Evolutionary conservation across 2,797 vertebrate genomes (phyloP), one percentile per base, ranked within the genome.

Genomic region (Cryptoprocta ferox): DNA sequence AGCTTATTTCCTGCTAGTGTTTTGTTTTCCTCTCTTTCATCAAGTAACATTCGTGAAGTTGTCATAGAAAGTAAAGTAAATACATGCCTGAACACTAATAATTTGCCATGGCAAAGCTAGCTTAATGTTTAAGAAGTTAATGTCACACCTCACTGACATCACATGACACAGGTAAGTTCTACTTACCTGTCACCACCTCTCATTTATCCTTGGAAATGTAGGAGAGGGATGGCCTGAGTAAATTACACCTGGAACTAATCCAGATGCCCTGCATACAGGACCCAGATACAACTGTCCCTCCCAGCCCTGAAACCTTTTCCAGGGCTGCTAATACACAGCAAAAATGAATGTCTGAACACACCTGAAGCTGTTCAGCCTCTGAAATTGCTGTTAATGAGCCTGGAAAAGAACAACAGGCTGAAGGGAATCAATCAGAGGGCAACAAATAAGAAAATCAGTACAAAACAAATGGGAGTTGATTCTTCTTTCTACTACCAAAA

Each of bases 21-120:
- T 83, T 96, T 42, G 3, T 45, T 89, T 92, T 92, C 92, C 65
- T 79, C 89, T 61, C 39, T 45, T 95, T 88, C 32, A 80, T 92
- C 28, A 88, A 80, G 56, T 83, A 86, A 65, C 45, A 39, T 56
- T 61, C 39, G 42, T 37, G 5, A 88, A 95, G 16, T 83, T 95
- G 37, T 61, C 71, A 73, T 48, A 89, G 84, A 86, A 86, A 97
- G 56, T 53, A 92, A 94, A 59, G 56, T 68, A 84, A 89, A 26
- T 26, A n/a, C 39, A 2, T 80, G 32, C 19, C 13, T 87, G 24
- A 63, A 75, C 50, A 50, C 21, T n/a, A 81, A 42, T 21, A 76
- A 66, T 70, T 76, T 89, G 66, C 45, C 75, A 10, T 26, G 56
- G n/a, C 42, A 56, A 56, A 92, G 26, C n/a, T 79, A 30, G 12